Percentiles rank a stretch among this genome's conserved stretches.
Evolutionary conservation across 2,888 invertebrate genomes (phyloP).

Genomic region (Eulithis testata): DNA sequence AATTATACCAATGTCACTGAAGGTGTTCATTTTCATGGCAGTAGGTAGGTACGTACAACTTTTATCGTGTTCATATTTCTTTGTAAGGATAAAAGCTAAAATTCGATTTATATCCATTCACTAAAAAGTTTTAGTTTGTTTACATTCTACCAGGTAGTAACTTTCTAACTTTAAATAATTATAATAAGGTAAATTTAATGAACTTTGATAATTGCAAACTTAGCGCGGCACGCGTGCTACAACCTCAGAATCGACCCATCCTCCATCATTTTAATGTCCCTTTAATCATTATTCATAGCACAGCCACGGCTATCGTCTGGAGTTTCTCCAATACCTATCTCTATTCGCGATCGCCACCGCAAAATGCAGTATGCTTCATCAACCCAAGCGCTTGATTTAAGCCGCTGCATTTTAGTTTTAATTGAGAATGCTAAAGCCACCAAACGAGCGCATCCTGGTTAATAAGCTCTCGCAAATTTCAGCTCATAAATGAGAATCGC

Average conservation of each 20-base stretch:
- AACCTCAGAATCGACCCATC: slow-evolving; percentile 62
- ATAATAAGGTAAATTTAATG: slow-evolving; percentile 66
- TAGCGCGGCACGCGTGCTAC: slow-evolving; percentile 64
- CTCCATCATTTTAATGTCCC: slow-evolving; percentile 69
- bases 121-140: no score
- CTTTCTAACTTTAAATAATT: slow-evolving; percentile 40
- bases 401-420: slow-evolving; percentile 78
- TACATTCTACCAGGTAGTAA: no score
- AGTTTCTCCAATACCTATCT: slow-evolving; percentile 54
- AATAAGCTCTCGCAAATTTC: slow-evolving; percentile 69
- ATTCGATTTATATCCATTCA: no score
- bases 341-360: slow-evolving; percentile 54
- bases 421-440: slow-evolving; percentile 75
- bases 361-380: slow-evolving; percentile 58
- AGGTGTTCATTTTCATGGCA: no score
- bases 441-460: slow-evolving; percentile 70
- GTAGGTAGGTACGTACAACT: no score
- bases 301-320: slow-evolving; percentile 51
- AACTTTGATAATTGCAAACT: slow-evolving; percentile 71
- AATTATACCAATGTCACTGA: no score
- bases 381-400: slow-evolving; percentile 54
- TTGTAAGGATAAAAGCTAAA: no score
- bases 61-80: no score
- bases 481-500: slow-evolving; percentile 76
- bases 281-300: slow-evolving; percentile 71